phyloP scores from a whole-genome alignment of 1,140 invertebrate genomes.

The Apis laboriosa region DNA sequence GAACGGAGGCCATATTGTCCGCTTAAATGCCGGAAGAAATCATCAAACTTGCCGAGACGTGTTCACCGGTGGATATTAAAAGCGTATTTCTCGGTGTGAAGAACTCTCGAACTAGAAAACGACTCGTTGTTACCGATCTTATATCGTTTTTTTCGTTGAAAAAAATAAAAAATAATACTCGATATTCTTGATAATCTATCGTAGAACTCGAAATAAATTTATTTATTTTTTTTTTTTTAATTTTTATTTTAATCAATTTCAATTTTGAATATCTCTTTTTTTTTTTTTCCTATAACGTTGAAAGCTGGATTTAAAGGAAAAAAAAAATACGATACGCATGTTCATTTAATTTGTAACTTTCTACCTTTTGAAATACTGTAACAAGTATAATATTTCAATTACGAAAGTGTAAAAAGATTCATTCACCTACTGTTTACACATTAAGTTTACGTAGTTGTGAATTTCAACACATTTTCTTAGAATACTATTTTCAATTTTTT shows the following conservation, averaged over 20 bases:
- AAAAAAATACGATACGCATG: neutral
- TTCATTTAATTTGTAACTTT: neutral
- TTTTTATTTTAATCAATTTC: no score
- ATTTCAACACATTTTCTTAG: neutral
- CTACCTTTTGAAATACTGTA: neutral
- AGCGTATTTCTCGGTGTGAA: neutral
- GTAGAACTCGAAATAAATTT: no score
- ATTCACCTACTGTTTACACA: neutral
- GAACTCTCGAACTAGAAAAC: neutral
- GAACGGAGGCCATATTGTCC: slow-evolving; percentile 23
- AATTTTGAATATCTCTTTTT: no score
- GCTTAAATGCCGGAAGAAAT: slow-evolving; percentile 51
- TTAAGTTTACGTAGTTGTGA: neutral
- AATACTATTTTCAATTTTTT: no score
- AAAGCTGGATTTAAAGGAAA: no score
- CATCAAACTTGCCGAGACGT: slow-evolving; percentile 34
- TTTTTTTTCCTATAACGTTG: no score
- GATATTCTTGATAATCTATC: no score
- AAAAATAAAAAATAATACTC: no score
- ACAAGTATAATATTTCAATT: neutral
- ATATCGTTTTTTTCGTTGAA: no score
- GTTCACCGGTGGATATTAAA: neutral
- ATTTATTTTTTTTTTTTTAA: no score
- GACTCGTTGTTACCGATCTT: neutral
- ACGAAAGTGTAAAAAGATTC: neutral